These are phyloP conservation scores for Batillaria attramentaria DNA, from an alignment of 1,140 invertebrate species.

Conservation along the genomic window DNA sequence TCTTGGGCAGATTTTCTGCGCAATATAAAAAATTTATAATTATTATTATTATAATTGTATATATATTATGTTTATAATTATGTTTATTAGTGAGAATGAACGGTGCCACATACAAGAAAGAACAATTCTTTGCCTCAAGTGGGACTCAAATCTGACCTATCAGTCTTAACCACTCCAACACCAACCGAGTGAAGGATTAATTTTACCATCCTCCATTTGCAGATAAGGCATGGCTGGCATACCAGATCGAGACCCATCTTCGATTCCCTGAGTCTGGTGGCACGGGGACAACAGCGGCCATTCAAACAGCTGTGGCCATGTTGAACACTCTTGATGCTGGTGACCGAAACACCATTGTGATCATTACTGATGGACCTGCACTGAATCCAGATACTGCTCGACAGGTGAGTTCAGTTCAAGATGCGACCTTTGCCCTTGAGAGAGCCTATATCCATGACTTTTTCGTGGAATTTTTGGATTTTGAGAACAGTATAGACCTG, in stretches of 20 bases:
- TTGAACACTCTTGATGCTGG: conserved; percentile 6
- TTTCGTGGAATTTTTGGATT: too few relatives aligned
- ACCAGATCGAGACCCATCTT: conserved; percentile 20
- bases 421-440: too few relatives aligned
- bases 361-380: conserved; percentile 39
- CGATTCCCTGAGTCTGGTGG: conserved; percentile 30
- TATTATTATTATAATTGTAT: too few relatives aligned
- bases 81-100: too few relatives aligned
- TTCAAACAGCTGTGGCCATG: conserved; percentile 19
- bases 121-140: too few relatives aligned
- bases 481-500: too few relatives aligned
- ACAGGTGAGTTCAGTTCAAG: conserved; percentile 19
- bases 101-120: too few relatives aligned
- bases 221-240: conserved; percentile 33
- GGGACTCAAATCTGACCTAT: too few relatives aligned
- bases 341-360: conserved; percentile 7
- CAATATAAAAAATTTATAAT: too few relatives aligned
- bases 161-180: too few relatives aligned
- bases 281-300: conserved; percentile 30
- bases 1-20: too few relatives aligned
- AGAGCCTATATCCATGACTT: too few relatives aligned
- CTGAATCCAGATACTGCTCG: conserved; percentile 17
- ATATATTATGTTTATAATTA: not conserved
- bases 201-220: not conserved
- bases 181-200: not conserved